phyloP scores from a whole-genome alignment of 2,113 vertebrate species.

The Megaptera novaeangliae region DNA sequence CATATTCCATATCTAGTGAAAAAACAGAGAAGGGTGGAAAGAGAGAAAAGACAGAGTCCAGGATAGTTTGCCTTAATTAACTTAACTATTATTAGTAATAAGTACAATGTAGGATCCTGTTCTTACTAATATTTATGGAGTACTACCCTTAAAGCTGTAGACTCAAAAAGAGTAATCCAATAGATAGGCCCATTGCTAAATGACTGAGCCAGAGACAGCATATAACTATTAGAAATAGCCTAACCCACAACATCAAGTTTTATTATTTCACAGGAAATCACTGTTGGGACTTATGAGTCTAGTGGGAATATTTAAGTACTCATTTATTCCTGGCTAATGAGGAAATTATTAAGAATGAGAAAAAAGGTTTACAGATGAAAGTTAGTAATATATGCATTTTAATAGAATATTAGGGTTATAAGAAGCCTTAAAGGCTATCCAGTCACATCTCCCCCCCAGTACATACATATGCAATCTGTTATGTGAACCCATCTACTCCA shows the following conservation, averaged over 20 bases:
- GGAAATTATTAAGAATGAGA: slow-evolving; percentile 37
- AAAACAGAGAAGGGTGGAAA: background rate
- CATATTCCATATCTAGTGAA: slow-evolving; percentile 29
- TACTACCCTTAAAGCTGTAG: background rate
- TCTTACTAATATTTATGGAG: slow-evolving; percentile 42
- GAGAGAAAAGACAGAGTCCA: slow-evolving; percentile 6
- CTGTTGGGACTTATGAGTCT: slow-evolving; percentile 17
- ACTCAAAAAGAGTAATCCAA: background rate
- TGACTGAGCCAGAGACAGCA: slow-evolving; percentile 2
- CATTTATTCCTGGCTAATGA: slow-evolving; percentile 32
- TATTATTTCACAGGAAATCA: slow-evolving; percentile 44
- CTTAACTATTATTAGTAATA: slow-evolving; percentile 15
- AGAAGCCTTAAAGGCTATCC: background rate
- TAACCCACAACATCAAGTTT: slow-evolving; percentile 40
- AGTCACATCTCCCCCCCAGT: background rate
- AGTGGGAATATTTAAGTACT: slow-evolving; percentile 27
- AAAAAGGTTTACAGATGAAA: background rate
- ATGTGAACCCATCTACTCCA: background rate
- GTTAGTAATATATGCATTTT: slow-evolving; percentile 26
- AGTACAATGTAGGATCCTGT: background rate
- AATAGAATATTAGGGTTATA: slow-evolving; percentile 23
- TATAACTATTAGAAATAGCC: slow-evolving; percentile 32
- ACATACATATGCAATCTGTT: background rate
- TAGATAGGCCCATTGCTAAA: background rate
- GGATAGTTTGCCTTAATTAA: slow-evolving; percentile 3